These are phyloP conservation scores for Leptobrachium ailaonicum DNA, from an alignment of 2,113 vertebrate species.

Conservation along the genomic window DNA sequence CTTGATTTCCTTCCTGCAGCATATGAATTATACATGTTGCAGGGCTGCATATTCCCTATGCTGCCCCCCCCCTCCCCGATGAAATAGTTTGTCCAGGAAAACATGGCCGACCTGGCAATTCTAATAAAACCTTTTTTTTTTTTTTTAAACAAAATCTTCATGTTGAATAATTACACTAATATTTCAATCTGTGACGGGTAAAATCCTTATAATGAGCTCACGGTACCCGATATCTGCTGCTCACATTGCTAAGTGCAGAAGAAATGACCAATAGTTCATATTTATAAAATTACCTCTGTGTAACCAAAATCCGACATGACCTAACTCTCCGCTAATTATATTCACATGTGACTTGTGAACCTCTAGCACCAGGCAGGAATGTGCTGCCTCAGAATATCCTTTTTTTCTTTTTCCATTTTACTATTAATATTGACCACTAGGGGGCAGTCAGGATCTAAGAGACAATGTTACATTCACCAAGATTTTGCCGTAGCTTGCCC, in stretches of 20 bases:
- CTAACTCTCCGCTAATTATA: constrained; percentile 36
- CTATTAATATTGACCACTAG: constrained; percentile 14
- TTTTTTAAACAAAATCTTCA: no score
- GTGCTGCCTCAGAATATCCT: background rate
- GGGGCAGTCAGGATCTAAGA: constrained; percentile 30
- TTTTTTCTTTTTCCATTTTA: background rate
- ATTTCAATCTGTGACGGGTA: no score
- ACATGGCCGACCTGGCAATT: no score
- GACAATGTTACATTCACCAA: background rate
- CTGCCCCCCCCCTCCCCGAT: no score
- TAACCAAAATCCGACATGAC: constrained; percentile 35
- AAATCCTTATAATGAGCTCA: no score
- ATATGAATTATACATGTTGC: no score
- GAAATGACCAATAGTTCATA: background rate
- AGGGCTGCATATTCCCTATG: no score
- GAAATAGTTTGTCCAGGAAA: no score
- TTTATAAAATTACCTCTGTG: constrained; percentile 25
- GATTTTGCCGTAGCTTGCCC: no score
- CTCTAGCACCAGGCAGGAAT: constrained; percentile 10
- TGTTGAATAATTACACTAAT: no score
- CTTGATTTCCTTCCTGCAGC: no score
- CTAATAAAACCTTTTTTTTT: no score
- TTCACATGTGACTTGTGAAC: constrained; percentile 30
- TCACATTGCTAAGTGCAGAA: background rate
- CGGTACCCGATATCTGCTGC: background rate